Conservation (phyloP, 2,797 vertebrate species). For the Cossypha heuglini region DNA sequence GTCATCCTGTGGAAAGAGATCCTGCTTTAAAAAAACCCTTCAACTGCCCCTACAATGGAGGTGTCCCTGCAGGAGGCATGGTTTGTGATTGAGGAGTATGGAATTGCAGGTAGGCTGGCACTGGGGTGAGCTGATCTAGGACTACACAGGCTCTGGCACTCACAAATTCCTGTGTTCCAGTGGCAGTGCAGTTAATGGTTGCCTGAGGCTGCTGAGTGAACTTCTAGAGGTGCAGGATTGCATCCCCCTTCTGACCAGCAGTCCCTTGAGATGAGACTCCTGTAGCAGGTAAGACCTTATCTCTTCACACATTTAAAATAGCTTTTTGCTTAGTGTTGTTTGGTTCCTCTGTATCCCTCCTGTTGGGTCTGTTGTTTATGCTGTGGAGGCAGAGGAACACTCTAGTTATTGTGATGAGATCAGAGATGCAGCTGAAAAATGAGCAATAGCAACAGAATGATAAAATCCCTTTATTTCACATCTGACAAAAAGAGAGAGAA, state of each 20-base stretch:
- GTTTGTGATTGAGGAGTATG: neutral
- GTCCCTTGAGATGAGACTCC: neutral
- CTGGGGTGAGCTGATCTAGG: neutral
- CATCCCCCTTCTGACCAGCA: neutral
- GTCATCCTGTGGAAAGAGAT: neutral
- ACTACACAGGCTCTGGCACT: neutral
- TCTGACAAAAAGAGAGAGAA: neutral
- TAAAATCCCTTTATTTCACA: neutral
- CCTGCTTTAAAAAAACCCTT: neutral
- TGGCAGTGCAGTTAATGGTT: neutral
- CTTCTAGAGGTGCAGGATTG: neutral
- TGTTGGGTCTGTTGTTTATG: neutral
- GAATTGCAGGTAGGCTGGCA: neutral
- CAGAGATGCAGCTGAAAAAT: neutral
- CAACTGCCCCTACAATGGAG: neutral
- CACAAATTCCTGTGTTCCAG: fast-evolving
- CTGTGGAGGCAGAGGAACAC: neutral
- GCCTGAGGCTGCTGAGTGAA: neutral
- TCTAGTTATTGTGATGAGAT: neutral
- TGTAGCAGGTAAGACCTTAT: neutral
- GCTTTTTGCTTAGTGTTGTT: neutral
- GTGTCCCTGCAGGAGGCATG: neutral
- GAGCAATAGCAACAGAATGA: neutral
- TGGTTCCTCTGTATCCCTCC: neutral
- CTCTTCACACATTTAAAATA: neutral